phyloP scores from a whole-genome alignment of 2,797 vertebrate genomes.

The Falco berigora region DNA sequence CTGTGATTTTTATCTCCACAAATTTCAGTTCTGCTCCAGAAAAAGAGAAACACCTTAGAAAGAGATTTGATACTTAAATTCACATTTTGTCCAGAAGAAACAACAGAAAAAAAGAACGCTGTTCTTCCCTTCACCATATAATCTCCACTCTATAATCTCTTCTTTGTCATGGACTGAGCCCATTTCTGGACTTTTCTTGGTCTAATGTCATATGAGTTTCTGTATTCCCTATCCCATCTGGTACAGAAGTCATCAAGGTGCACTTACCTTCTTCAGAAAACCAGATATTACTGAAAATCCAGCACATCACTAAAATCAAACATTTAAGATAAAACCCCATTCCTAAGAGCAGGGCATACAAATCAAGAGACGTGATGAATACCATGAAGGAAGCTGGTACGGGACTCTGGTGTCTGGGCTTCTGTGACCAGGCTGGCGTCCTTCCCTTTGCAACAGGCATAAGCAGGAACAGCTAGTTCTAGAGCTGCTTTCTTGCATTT shows the following conservation, averaged over 20 bases:
- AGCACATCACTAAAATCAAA: neutral
- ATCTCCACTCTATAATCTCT: neutral
- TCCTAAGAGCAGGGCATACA: neutral
- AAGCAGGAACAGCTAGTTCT: neutral
- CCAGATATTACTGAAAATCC: neutral
- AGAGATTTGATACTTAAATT: neutral
- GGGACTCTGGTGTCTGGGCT: neutral
- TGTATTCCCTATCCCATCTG: slow-evolving; percentile 1
- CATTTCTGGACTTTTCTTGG: neutral
- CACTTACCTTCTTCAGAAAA: neutral
- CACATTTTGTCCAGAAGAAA: neutral
- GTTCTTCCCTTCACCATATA: neutral
- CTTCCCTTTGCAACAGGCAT: neutral
- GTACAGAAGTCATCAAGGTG: neutral
- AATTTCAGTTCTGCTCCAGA: neutral
- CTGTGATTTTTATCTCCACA: neutral
- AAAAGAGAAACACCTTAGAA: neutral
- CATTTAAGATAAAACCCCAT: neutral
- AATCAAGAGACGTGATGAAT: neutral
- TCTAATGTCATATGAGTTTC: neutral
- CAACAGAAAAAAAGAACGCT: neutral
- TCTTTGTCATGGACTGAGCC: neutral
- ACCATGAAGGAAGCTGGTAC: fast-evolving
- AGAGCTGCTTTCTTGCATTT: neutral
- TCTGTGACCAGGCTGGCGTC: neutral